A percentile compares a stretch with the other conserved stretches of the same genome.
Conservation (phyloP, 2,888 invertebrate species). For the Harmothoe impar region DNA sequence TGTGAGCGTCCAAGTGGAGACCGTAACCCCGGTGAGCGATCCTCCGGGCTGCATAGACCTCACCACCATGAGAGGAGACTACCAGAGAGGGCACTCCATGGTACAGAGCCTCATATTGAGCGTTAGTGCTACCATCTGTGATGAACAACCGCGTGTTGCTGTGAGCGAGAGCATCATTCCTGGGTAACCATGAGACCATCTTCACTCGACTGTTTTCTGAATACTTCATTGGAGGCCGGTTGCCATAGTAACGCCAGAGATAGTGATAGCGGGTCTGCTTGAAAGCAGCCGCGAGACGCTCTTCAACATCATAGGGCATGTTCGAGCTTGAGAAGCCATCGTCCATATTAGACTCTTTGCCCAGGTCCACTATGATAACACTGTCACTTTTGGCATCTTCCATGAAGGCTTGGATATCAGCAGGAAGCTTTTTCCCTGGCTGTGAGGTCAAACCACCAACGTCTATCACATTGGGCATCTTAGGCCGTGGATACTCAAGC, state of each 20-base stretch:
- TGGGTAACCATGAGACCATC: neutral
- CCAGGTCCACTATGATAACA: constrained; percentile 29
- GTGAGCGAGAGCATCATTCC: constrained; percentile 43
- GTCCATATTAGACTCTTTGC: neutral
- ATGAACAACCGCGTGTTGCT: constrained; percentile 13
- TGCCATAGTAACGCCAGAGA: neutral
- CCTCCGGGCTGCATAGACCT: neutral
- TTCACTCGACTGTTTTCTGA: neutral
- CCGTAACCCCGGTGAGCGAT: constrained; percentile 38
- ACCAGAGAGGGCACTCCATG: constrained; percentile 42
- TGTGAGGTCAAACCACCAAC: constrained; percentile 31
- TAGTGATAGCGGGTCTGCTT: constrained; percentile 34
- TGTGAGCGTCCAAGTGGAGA: neutral
- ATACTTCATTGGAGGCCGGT: neutral
- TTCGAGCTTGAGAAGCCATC: neutral
- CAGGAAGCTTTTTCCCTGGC: neutral
- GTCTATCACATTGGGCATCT: constrained; percentile 43
- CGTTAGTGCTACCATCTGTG: constrained; percentile 9
- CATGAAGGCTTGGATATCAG: constrained; percentile 26
- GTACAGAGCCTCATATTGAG: constrained; percentile 52
- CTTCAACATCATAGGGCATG: constrained; percentile 25
- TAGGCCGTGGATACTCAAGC: constrained; percentile 20
- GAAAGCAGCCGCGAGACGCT: neutral
- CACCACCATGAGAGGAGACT: neutral
- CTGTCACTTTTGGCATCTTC: constrained; percentile 39